Evolutionary conservation across 1,140 invertebrate species (phyloP).

Genomic region (Camponotus floridanus): DNA sequence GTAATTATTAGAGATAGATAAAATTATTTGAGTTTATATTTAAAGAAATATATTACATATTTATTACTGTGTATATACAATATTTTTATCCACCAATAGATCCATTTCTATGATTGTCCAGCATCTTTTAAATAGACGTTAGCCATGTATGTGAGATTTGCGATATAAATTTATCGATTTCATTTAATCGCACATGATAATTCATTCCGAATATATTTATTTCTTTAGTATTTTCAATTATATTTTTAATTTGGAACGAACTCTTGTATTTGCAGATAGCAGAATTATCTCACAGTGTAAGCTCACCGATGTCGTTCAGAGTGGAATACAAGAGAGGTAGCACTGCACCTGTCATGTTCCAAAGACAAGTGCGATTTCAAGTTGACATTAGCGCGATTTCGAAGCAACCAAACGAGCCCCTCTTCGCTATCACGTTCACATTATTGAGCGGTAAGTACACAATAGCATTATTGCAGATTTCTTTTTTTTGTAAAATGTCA

Average conservation of each 20-base stretch:
- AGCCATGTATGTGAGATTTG: neutral
- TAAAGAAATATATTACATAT: no score
- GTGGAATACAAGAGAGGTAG: constrained; percentile 98
- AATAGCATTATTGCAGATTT: neutral
- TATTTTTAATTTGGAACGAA: neutral
- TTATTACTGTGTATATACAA: no score
- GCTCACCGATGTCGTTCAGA: constrained; percentile 98
- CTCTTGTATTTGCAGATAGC: constrained; percentile 91
- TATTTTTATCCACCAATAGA: no score
- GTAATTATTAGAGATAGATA: no score
- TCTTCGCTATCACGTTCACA: constrained; percentile 98
- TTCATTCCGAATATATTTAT: neutral
- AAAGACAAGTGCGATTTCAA: constrained; percentile 98
- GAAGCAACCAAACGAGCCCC: constrained; percentile 92
- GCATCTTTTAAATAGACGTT: neutral
- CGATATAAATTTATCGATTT: neutral
- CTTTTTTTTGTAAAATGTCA: neutral
- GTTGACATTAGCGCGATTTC: constrained; percentile 88
- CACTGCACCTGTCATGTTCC: constrained; percentile 97
- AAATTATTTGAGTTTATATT: no score
- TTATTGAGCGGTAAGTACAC: constrained; percentile 94
- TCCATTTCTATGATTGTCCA: no score
- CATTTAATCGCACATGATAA: no score
- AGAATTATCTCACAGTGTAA: constrained; percentile 98
- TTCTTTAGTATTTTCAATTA: neutral